Evolutionary conservation across 2,888 invertebrate species (phyloP), one percentile per base, ranked within the genome.

Genomic region (Morpho achilles): DNA sequence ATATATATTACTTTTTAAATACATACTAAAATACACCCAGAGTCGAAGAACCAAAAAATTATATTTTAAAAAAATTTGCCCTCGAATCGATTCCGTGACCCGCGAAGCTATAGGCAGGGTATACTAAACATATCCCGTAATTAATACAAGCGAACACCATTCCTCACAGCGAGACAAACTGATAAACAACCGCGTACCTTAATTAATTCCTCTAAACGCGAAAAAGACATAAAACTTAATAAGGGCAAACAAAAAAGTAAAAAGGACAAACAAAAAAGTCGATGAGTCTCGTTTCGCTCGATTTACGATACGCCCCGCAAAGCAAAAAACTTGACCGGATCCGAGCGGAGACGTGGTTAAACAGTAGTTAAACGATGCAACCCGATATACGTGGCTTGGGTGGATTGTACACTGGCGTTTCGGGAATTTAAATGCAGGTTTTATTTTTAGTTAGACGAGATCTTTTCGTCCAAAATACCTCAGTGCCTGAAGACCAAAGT

Each of bases 281-380:
- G 32, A 32, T 32, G 32, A 59, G 58, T 58, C 61, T 63, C 64
- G 64, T 68, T 64, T 65, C 69, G 70, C 65, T 71, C 69, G 70
- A 69, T 70, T 71, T 61, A 65, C 61, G 68, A 66, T 67, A 64
- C 64, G 63, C 55, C 63, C 61, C 47, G 59, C 59, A 57, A 61
- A 57, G 57, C 62, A 65, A 63, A 66, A 65, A 64, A 49, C 57
- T 58, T 60, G 67, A 72, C 73, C 75, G 71, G 73, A 63, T 66
- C 62, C 69, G 71, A 69, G 69, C 67, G 67, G 61, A 68, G 74
- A 69, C 75, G 75, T 66, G 73, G 70, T 74, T 67, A 75, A 74
- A 85, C 87, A 81, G 87, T 87, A 87, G 87, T 87, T 71, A 72
- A 76, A 77, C 76, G 65, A 63, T 64, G 85, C 70, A 85, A 87